Evolutionary conservation across 2,888 invertebrate species (phyloP).

Genomic region (Mythimna ferrago): DNA sequence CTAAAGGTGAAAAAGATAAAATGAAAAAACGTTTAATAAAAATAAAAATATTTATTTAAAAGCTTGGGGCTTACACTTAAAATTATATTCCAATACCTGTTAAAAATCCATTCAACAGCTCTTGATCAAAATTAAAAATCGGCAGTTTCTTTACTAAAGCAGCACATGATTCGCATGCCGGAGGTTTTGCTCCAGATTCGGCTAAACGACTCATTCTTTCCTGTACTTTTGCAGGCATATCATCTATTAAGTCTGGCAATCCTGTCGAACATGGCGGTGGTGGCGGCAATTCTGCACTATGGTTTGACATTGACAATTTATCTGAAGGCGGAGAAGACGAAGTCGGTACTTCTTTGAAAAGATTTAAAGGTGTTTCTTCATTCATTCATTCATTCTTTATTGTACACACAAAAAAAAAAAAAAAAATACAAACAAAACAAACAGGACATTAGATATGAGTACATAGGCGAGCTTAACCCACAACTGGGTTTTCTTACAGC

Average conservation of each 20-base stretch:
- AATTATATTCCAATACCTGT: constrained; percentile 65
- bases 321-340: constrained; percentile 27
- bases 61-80: too few relatives aligned
- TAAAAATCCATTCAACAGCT: constrained; percentile 71
- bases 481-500: too few relatives aligned
- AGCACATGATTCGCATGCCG: constrained; percentile 40
- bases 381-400: too few relatives aligned
- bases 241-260: constrained; percentile 66
- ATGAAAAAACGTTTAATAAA: background rate
- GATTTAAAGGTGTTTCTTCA: constrained; percentile 19
- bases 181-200: constrained; percentile 19
- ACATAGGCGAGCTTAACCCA: too few relatives aligned
- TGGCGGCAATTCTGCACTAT: constrained; percentile 40
- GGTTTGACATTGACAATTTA: constrained; percentile 34
- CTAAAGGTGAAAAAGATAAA: background rate
- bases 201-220: constrained; percentile 51
- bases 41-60: constrained; percentile 24
- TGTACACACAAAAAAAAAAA: too few relatives aligned
- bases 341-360: constrained; percentile 33
- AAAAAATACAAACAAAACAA: too few relatives aligned
- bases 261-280: constrained; percentile 59
- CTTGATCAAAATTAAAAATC: constrained; percentile 70
- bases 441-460: too few relatives aligned
- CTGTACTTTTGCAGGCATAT: constrained; percentile 59
- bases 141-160: constrained; percentile 48